A percentile compares a stretch with the other conserved stretches of the same genome.
Evolutionary conservation across 2,797 vertebrate species (phyloP).

Genomic region (Anas bernieri): DNA sequence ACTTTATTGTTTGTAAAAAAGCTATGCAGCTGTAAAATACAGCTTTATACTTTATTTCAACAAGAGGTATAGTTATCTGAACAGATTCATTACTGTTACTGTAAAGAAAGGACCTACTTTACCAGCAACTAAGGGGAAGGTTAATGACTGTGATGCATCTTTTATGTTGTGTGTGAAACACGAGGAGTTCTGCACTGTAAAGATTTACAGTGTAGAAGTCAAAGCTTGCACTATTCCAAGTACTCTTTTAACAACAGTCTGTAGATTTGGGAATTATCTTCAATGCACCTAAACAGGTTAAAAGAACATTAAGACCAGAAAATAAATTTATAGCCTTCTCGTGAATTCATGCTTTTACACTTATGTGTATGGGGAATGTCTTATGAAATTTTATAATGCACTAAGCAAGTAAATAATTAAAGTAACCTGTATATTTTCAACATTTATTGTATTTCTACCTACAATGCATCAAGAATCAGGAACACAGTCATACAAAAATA

Average conservation of each 20-base stretch:
- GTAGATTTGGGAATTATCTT: conserved; percentile 55
- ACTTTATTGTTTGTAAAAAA: conserved; percentile 48
- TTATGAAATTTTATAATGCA: neutral
- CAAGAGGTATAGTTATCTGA: conserved; percentile 76
- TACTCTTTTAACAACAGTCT: conserved; percentile 22
- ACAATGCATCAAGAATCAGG: rapidly evolving
- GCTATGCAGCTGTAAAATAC: conserved; percentile 61
- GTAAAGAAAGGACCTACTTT: conserved; percentile 78
- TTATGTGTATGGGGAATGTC: neutral
- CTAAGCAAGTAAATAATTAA: neutral
- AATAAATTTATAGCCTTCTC: conserved; percentile 40
- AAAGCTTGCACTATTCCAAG: conserved; percentile 60
- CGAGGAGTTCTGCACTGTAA: conserved; percentile 46
- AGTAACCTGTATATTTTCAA: neutral
- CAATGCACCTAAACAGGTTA: conserved; percentile 39
- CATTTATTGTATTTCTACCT: neutral
- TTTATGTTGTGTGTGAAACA: conserved; percentile 71
- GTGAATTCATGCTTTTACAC: neutral
- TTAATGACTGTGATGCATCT: conserved; percentile 77
- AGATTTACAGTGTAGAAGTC: conserved; percentile 69
- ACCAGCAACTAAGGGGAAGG: conserved; percentile 75
- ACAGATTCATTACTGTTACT: conserved; percentile 73
- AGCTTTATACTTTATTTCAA: conserved; percentile 59
- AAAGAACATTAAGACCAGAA: conserved; percentile 19
- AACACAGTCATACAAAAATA: neutral